Evolutionary conservation across 2,797 vertebrate genomes (phyloP).

Genomic region (Centropyge bicolor): DNA sequence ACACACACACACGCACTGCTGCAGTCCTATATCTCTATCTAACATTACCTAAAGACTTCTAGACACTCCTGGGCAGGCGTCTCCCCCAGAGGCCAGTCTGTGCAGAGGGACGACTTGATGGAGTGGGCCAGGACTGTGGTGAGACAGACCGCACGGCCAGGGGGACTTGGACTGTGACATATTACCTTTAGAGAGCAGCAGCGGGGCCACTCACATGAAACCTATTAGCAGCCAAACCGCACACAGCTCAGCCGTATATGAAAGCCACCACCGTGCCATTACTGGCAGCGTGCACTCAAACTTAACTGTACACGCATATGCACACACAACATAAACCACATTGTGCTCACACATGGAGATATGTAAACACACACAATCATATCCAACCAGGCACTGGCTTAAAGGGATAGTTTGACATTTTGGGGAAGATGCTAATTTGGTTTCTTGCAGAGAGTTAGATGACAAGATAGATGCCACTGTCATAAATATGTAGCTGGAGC

Average conservation of each 20-base stretch:
- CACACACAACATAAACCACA: slow-evolving; percentile 11
- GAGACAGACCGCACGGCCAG: slow-evolving; percentile 70
- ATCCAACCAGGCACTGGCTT: neutral
- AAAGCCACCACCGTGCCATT: slow-evolving; percentile 34
- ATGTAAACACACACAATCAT: neutral
- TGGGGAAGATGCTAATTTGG: neutral
- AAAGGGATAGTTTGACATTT: neutral
- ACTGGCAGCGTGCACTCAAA: slow-evolving; percentile 25
- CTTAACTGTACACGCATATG: slow-evolving; percentile 6
- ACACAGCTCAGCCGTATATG: slow-evolving; percentile 53
- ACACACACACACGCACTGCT: slow-evolving; percentile 15
- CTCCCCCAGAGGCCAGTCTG: slow-evolving; percentile 58
- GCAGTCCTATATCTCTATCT: slow-evolving; percentile 64
- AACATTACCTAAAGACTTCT: slow-evolving; percentile 72
- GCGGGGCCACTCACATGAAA: slow-evolving; percentile 77
- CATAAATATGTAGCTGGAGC: neutral
- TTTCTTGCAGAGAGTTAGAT: neutral
- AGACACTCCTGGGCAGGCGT: slow-evolving; percentile 65
- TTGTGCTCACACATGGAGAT: neutral
- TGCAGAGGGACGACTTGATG: slow-evolving; percentile 78
- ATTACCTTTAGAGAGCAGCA: slow-evolving; percentile 79
- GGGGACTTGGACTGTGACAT: slow-evolving; percentile 82
- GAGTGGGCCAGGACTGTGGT: slow-evolving; percentile 72
- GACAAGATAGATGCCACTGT: neutral
- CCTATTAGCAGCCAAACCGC: slow-evolving; percentile 75